Evolutionary conservation across 2,113 vertebrate species (phyloP).

Genomic region (Protobothrops mucrosquamatus): DNA sequence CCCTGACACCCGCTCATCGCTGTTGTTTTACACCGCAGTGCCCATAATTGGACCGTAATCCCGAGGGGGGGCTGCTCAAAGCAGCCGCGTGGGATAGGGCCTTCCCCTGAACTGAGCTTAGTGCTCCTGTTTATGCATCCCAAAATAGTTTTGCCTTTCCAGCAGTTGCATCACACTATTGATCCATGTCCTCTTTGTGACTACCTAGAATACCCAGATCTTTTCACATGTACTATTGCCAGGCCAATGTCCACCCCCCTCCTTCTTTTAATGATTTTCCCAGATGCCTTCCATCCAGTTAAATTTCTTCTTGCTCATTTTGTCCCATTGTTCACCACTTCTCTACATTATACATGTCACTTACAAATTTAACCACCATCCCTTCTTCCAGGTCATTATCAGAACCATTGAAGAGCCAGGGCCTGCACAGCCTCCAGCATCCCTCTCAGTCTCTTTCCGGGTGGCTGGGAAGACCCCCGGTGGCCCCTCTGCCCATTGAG

Average conservation of each 20-base stretch:
- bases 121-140: neutral
- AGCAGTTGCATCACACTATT: neutral
- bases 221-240: neutral
- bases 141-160: neutral
- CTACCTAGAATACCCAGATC: neutral
- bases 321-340: neutral
- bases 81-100: neutral
- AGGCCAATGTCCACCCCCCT: neutral
- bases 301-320: neutral
- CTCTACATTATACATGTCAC: neutral
- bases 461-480: neutral
- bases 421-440: neutral
- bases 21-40: neutral
- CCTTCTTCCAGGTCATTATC: neutral
- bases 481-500: neutral
- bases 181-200: neutral
- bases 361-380: neutral
- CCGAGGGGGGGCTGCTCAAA: neutral
- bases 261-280: neutral
- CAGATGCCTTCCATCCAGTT: neutral
- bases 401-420: neutral
- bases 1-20: neutral
- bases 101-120: neutral
- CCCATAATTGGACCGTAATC: neutral
- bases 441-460: neutral